phyloP scores from a whole-genome alignment of 2,797 vertebrate genomes.

The Hydrocynus forskahlii region DNA sequence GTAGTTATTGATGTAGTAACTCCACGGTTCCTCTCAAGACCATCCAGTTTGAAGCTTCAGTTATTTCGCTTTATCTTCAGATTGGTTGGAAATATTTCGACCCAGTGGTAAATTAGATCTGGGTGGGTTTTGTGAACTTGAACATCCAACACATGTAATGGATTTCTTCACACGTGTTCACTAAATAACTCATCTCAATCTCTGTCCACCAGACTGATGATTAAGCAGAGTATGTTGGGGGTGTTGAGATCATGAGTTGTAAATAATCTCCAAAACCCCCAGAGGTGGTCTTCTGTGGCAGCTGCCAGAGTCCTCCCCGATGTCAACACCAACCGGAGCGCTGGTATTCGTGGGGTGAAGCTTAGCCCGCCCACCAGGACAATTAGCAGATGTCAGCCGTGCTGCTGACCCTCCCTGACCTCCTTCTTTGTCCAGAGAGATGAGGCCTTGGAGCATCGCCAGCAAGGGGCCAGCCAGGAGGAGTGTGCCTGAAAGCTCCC shows the following conservation, averaged over 20 bases:
- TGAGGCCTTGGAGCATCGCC: constrained; percentile 21
- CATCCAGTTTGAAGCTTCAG: too few species aligned
- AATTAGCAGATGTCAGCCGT: constrained; percentile 80
- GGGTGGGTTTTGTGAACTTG: too few species aligned
- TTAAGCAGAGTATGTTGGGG: background rate
- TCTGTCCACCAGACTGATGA: constrained; percentile 8
- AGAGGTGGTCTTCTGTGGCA: constrained; percentile 61
- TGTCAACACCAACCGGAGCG: constrained; percentile 63
- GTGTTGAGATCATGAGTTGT: constrained; percentile 41
- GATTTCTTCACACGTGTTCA: too few species aligned
- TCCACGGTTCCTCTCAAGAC: too few species aligned
- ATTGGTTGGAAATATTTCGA: too few species aligned
- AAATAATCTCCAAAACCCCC: constrained; percentile 58
- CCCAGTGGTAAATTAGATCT: too few species aligned
- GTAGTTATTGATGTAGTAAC: too few species aligned
- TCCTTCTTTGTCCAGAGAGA: constrained; percentile 51
- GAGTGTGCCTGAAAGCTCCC: constrained; percentile 53
- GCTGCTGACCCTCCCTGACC: constrained; percentile 76
- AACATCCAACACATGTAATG: background rate
- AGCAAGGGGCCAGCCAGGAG: constrained; percentile 48
- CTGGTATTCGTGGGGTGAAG: constrained; percentile 58
- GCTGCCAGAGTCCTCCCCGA: constrained; percentile 62
- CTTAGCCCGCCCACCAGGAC: constrained; percentile 70
- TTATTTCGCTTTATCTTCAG: too few species aligned
- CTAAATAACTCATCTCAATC: background rate